Conservation (phyloP, 2,888 invertebrate species). For the Diogma glabrata region DNA sequence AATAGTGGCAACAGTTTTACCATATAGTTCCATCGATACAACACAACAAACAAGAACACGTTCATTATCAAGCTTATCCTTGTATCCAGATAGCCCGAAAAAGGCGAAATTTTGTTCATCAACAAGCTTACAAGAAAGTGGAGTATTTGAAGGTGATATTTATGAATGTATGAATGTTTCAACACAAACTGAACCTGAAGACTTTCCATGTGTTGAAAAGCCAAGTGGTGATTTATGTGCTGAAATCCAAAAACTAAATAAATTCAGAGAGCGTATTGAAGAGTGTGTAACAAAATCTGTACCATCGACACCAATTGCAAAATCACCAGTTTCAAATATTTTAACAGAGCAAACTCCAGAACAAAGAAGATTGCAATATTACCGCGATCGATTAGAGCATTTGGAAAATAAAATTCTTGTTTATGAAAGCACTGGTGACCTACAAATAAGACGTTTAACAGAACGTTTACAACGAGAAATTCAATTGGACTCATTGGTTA, state of each 20-base stretch:
- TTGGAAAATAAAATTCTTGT: slow-evolving; percentile 52
- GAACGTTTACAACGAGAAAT: slow-evolving; percentile 52
- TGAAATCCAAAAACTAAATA: slow-evolving; percentile 51
- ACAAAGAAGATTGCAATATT: slow-evolving; percentile 49
- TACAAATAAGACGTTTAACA: slow-evolving; percentile 46
- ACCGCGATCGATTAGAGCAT: slow-evolving; percentile 51
- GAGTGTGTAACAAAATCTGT: slow-evolving; percentile 37
- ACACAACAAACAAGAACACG: slow-evolving; percentile 38
- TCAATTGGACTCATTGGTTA: slow-evolving; percentile 39
- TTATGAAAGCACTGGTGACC: slow-evolving; percentile 53
- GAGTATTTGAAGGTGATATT: slow-evolving; percentile 51
- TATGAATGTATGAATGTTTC: slow-evolving; percentile 11
- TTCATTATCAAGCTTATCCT: slow-evolving; percentile 21
- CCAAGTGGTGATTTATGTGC: slow-evolving; percentile 44
- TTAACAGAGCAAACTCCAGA: slow-evolving; percentile 31
- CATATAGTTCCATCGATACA: slow-evolving; percentile 36
- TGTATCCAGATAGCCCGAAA: slow-evolving; percentile 17
- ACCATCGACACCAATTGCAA: slow-evolving; percentile 12
- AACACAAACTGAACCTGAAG: slow-evolving; percentile 48
- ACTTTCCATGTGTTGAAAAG: slow-evolving; percentile 36
- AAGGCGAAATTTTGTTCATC: slow-evolving; percentile 26
- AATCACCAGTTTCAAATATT: slow-evolving; percentile 18
- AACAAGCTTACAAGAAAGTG: slow-evolving; percentile 57
- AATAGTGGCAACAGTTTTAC: slow-evolving; percentile 54
- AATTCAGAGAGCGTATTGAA: slow-evolving; percentile 50